These are phyloP conservation scores for Erebia palarica DNA, from an alignment of 2,888 invertebrate genomes.

Conservation along the genomic window DNA sequence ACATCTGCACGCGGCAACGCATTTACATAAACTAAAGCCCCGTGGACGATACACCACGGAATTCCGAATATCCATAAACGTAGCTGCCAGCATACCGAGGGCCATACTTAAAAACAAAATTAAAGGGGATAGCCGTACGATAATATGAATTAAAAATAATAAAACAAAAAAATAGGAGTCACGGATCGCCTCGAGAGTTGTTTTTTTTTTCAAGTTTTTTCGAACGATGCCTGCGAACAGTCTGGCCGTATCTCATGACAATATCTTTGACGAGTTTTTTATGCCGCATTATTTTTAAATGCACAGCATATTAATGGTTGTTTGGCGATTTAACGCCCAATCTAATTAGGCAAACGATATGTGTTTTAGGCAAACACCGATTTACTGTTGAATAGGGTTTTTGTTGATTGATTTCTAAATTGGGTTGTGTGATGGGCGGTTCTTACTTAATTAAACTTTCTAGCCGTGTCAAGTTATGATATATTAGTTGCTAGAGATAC, in stretches of 20 bases:
- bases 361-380: conserved; percentile 61
- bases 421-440: conserved; percentile 42
- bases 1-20: conserved; percentile 54
- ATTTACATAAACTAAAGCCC: conserved; percentile 78
- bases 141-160: conserved; percentile 83
- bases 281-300: conserved; percentile 80
- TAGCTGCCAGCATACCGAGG: conserved; percentile 80
- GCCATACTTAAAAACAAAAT: conserved; percentile 83
- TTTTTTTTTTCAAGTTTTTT: conserved; percentile 72
- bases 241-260: conserved; percentile 76
- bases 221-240: conserved; percentile 76
- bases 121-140: conserved; percentile 82
- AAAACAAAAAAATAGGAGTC: conserved; percentile 81
- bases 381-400: conserved; percentile 53
- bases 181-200: conserved; percentile 80
- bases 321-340: conserved; percentile 83
- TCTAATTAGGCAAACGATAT: conserved; percentile 83
- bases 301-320: conserved; percentile 82
- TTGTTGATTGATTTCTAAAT: conserved; percentile 69
- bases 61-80: conserved; percentile 80
- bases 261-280: conserved; percentile 82
- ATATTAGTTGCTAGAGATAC: not conserved
- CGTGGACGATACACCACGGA: conserved; percentile 72
- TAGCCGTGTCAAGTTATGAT: not conserved
- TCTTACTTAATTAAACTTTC: conserved; percentile 1